These are phyloP conservation scores for Serranus cabrilla DNA, from an alignment of 2,797 vertebrate species.

Conservation along the genomic window DNA sequence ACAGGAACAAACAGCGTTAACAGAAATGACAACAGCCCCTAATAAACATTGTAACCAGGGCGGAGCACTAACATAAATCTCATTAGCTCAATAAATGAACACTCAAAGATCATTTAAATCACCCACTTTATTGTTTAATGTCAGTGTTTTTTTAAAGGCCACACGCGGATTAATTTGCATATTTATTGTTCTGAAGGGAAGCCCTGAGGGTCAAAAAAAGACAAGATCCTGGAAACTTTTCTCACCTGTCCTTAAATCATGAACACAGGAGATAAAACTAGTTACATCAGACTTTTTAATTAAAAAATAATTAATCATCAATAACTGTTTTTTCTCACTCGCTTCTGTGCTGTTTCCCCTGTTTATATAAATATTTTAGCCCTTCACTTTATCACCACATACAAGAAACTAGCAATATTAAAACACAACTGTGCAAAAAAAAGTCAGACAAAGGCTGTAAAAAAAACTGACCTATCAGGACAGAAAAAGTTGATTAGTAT, in stretches of 20 bases:
- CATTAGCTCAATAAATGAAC: background rate
- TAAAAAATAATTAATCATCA: no score
- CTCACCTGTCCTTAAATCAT: no score
- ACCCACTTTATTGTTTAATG: background rate
- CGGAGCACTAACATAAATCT: background rate
- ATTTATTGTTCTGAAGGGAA: background rate
- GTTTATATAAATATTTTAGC: background rate
- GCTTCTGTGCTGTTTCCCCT: background rate
- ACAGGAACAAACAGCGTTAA: background rate
- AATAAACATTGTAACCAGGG: background rate
- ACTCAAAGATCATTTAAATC: slow-evolving; percentile 1
- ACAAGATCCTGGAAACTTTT: no score
- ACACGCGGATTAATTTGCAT: no score
- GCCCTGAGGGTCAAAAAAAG: no score
- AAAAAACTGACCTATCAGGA: background rate
- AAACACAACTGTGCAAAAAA: background rate
- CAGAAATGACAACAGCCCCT: background rate
- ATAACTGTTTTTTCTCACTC: no score
- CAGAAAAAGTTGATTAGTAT: background rate
- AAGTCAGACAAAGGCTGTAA: background rate
- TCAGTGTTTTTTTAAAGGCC: background rate
- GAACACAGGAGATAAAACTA: no score
- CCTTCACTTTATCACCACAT: background rate
- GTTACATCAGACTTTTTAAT: no score
- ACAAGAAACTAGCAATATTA: background rate